phyloP scores from a whole-genome alignment of 1,140 invertebrate species.

The Drosophila fuyamai region DNA sequence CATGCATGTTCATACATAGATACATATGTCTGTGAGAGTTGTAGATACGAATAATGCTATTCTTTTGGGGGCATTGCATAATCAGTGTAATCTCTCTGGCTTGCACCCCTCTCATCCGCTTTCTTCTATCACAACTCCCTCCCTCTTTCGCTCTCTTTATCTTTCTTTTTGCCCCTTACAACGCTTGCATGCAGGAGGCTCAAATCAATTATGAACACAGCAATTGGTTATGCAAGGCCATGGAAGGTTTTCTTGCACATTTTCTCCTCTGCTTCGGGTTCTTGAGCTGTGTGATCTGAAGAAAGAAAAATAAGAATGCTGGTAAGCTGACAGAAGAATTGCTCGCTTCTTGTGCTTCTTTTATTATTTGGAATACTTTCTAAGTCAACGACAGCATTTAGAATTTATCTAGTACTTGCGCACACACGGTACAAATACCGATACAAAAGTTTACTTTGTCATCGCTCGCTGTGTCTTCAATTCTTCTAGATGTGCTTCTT shows the following conservation, averaged over 20 bases:
- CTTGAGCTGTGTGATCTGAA: conserved; percentile 25
- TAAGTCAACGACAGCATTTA: conserved; percentile 76
- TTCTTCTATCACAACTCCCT: neutral
- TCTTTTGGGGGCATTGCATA: conserved; percentile 47
- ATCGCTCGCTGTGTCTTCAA: conserved; percentile 54
- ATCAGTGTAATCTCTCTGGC: conserved; percentile 17
- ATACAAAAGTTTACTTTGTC: conserved; percentile 58
- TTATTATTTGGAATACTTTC: conserved; percentile 68
- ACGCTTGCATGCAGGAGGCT: conserved; percentile 13
- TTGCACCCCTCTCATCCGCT: conserved; percentile 1
- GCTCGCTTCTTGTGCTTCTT: conserved; percentile 19
- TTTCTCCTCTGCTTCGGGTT: conserved; percentile 1
- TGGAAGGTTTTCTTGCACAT: conserved; percentile 3
- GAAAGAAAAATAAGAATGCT: neutral
- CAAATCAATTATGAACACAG: conserved; percentile 39
- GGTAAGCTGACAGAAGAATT: neutral
- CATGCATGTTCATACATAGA: conserved; percentile 1
- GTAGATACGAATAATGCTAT: conserved; percentile 33
- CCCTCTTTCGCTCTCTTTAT: neutral
- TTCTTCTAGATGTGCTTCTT: conserved; percentile 40
- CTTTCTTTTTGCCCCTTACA: conserved; percentile 2
- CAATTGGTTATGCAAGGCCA: conserved; percentile 53
- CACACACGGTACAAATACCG: conserved; percentile 17
- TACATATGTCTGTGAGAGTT: conserved; percentile 1
- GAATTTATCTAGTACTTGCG: conserved; percentile 72